phyloP scores from a whole-genome alignment of 1,140 invertebrate genomes.

The Drosophila bipectinata region DNA sequence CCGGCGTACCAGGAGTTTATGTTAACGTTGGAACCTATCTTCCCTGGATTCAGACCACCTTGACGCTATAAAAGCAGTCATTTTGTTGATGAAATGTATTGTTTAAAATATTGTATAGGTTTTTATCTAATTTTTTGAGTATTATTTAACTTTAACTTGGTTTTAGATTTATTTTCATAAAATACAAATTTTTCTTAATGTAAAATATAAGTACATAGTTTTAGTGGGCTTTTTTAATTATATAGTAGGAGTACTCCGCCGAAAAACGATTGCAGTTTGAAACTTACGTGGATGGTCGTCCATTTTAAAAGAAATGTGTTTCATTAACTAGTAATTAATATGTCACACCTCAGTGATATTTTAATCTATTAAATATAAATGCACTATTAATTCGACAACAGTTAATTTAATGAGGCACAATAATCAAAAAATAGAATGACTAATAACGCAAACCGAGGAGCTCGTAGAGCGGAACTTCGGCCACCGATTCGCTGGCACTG shows the following conservation, averaged over 20 bases:
- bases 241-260: no score
- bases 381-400: background rate
- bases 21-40: conserved; percentile 87
- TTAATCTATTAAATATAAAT: background rate
- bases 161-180: background rate
- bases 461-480: conserved; percentile 74
- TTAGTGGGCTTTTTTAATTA: no score
- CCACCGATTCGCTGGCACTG: conserved; percentile 36
- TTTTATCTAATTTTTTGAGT: background rate
- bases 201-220: background rate
- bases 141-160: background rate
- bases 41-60: conserved; percentile 86
- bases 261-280: no score
- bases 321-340: background rate
- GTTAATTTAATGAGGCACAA: background rate
- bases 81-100: background rate
- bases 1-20: conserved; percentile 88
- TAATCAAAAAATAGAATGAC: background rate
- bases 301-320: no score
- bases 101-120: background rate
- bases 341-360: background rate
- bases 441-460: conserved; percentile 63
- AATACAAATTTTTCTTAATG: background rate
- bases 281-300: no score
- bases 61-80: conserved; percentile 42